Conservation (phyloP, 2,113 vertebrate species). For the Neodontobutis hainanensis region DNA sequence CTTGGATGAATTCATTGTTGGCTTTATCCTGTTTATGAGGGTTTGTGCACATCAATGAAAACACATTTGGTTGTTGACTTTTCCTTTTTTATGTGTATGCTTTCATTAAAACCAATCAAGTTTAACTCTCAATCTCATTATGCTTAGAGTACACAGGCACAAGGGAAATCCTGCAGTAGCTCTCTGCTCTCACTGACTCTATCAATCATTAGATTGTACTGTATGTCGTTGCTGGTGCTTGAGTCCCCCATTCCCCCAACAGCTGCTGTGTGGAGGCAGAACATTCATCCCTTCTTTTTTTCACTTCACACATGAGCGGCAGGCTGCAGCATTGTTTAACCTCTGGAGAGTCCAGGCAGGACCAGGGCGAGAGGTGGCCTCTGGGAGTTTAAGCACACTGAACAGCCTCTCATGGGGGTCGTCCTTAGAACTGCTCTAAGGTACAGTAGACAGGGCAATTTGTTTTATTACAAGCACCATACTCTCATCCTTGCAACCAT, state of each 20-base stretch:
- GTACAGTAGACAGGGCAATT: conserved; percentile 24
- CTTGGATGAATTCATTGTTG: conserved; percentile 9
- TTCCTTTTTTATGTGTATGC: neutral
- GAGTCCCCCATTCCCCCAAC: conserved; percentile 61
- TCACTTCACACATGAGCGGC: conserved; percentile 32
- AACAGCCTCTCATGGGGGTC: conserved; percentile 13
- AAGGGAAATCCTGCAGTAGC: conserved; percentile 58
- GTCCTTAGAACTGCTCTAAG: conserved; percentile 19
- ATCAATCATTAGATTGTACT: conserved; percentile 60
- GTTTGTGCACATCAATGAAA: conserved; percentile 1
- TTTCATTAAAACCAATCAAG: conserved; percentile 30
- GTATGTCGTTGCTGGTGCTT: conserved; percentile 55
- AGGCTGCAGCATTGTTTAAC: conserved; percentile 33
- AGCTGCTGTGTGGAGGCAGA: conserved; percentile 61
- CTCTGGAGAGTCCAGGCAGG: conserved; percentile 33
- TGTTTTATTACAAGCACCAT: conserved; percentile 25
- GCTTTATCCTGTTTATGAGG: neutral
- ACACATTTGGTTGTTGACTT: neutral
- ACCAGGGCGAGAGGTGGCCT: conserved; percentile 4
- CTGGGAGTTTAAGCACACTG: conserved; percentile 41
- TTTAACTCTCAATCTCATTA: conserved; percentile 48
- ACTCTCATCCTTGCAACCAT: conserved; percentile 5
- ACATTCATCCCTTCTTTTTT: conserved; percentile 51
- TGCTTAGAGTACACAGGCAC: conserved; percentile 39
- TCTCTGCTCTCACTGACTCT: conserved; percentile 51